A percentile compares a stretch with the other conserved stretches of the same genome.
Conservation (phyloP, 2,797 vertebrate genomes). For the Enoplosus armatus region DNA sequence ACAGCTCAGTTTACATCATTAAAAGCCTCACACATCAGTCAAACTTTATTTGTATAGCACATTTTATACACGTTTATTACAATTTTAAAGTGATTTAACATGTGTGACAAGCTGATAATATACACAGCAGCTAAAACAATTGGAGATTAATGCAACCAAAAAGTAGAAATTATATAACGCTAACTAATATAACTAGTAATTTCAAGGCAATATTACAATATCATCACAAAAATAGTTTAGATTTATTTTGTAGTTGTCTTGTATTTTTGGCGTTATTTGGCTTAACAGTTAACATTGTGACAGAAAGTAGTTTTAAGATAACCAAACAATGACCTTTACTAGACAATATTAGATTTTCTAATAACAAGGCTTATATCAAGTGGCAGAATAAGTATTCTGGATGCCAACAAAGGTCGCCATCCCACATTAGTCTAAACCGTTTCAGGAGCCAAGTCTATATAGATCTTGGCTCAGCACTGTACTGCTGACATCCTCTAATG, state of each 20-base stretch:
- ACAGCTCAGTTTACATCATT: neutral
- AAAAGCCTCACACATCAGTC: neutral
- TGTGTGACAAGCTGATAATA: neutral
- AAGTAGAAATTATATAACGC: neutral
- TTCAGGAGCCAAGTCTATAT: conserved; percentile 11
- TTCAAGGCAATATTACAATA: neutral
- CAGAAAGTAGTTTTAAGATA: neutral
- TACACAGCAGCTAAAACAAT: neutral
- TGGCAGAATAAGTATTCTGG: neutral
- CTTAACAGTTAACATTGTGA: neutral
- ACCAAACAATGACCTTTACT: neutral
- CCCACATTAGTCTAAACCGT: conserved; percentile 23
- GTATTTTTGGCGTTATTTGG: neutral
- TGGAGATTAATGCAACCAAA: neutral
- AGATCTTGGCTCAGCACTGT: neutral
- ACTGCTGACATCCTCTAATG: neutral
- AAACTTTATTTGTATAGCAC: neutral
- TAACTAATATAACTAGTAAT: too few relatives aligned
- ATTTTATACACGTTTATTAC: neutral
- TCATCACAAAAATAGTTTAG: neutral
- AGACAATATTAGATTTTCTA: neutral
- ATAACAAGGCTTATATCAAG: neutral
- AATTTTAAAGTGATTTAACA: neutral
- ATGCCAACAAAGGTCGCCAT: conserved; percentile 24
- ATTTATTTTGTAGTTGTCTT: neutral